Evolutionary conservation across 2,797 vertebrate genomes (phyloP), one percentile per base, ranked within the genome.

Genomic region (Okamejei kenojei): DNA sequence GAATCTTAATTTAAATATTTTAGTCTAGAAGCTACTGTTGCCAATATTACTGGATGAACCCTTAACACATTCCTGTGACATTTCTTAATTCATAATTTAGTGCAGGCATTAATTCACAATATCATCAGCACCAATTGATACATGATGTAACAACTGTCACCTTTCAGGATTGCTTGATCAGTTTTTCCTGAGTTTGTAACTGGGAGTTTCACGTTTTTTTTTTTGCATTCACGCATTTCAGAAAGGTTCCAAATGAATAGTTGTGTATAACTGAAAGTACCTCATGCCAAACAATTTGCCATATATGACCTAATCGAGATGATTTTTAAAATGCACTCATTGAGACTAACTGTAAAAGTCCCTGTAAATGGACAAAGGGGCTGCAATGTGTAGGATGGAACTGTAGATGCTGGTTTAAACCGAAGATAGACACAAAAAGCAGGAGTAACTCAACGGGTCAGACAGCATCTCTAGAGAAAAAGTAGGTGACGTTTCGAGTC

Each of bases 1-100:
- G 61, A n/a, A 68, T 35, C 26, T 88, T 65, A 88, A 35, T 88
- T 88, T 35, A 88, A 88, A 88, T 68, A 88, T 88, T 88, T 65
- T 88, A 29, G 26, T 61, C 81, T 84, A 9, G n/a, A 68, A 65
- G n/a, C 32, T 68, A 88, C 17, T 61, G 61, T 65, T 65, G 11
- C 61, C 61, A 32, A 68, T 35, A 68, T 21, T 21, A 68, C 15
- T 32, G 32, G n/a, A 32, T 65, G 61, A 32, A n/a, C 84, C 21
- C 61, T 88, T 88, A 88, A 88, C 61, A 32, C 15, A 35, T 88
- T n/a, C 61, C 84, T 32, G 17, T 88, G 11, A 32, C 29, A 65
- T 88, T 88, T 63, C n/a, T 68, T 35, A 88, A 68, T 65, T 88
- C 21, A 4, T 65, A 88, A 68, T 35, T 88, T 68, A 65, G 9